Evolutionary conservation across 2,888 invertebrate species (phyloP).

Genomic region (Homarus gammarus): DNA sequence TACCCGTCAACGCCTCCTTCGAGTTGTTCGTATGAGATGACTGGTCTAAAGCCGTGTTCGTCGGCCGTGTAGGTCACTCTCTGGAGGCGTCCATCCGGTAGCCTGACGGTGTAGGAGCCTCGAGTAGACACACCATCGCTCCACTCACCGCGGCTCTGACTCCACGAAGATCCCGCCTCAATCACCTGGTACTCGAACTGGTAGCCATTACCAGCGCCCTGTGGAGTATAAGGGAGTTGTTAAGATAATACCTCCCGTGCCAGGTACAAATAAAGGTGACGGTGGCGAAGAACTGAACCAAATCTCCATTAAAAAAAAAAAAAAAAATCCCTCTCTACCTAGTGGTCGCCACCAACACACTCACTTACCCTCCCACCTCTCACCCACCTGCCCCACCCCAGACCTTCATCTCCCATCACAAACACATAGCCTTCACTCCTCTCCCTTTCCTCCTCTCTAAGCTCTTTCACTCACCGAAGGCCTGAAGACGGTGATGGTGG

Average conservation of each 20-base stretch:
- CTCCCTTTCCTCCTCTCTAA: too few species aligned
- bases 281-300: too few species aligned
- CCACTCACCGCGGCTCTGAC: conserved; percentile 54
- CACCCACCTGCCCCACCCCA: too few species aligned
- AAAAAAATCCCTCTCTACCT: too few species aligned
- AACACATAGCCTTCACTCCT: too few species aligned
- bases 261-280: too few species aligned
- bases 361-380: too few species aligned
- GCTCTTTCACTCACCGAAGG: not conserved
- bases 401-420: too few species aligned
- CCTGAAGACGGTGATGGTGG: not conserved
- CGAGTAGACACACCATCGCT: conserved; percentile 42
- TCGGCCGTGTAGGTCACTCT: conserved; percentile 58
- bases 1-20: not conserved
- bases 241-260: too few species aligned
- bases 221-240: too few species aligned
- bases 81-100: conserved; percentile 61
- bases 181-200: conserved; percentile 59
- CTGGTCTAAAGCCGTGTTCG: conserved; percentile 52
- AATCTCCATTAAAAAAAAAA: too few species aligned
- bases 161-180: conserved; percentile 32
- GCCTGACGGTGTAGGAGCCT: conserved; percentile 49
- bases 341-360: too few species aligned
- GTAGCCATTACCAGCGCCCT: conserved; percentile 39
- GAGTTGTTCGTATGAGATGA: conserved; percentile 45